phyloP scores from a whole-genome alignment of 2,888 invertebrate genomes.

The Polietes domitor region DNA sequence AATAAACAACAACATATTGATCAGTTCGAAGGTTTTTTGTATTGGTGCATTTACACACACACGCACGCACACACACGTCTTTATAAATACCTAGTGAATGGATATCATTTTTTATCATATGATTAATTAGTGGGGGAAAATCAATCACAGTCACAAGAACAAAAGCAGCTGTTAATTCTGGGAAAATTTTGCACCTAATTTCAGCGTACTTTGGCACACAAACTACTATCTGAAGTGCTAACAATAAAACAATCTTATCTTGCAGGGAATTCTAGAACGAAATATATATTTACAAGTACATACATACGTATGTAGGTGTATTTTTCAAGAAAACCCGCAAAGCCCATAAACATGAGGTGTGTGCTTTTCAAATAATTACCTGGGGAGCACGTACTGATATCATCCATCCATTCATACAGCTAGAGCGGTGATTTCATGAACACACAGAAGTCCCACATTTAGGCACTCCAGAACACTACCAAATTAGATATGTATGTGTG shows the following conservation, averaged over 20 bases:
- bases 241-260: slow-evolving; percentile 10
- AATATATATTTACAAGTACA: no score
- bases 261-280: not conserved
- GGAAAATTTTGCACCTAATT: not conserved
- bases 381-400: not conserved
- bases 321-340: not conserved
- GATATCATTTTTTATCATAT: not conserved
- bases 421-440: no score
- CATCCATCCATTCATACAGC: no score
- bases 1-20: slow-evolving; percentile 23
- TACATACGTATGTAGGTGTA: no score
- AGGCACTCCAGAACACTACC: no score
- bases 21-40: not conserved
- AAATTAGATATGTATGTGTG: no score
- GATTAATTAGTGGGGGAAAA: not conserved
- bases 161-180: no score
- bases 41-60: not conserved
- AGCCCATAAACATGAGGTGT: not conserved
- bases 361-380: not conserved
- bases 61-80: not conserved
- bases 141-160: not conserved
- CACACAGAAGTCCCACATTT: no score
- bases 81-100: not conserved
- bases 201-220: not conserved
- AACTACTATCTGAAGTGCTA: not conserved